Evolutionary conservation across 2,888 invertebrate species (phyloP), one percentile per base, ranked within the genome.

Genomic region (Pseudoips prasinana): DNA sequence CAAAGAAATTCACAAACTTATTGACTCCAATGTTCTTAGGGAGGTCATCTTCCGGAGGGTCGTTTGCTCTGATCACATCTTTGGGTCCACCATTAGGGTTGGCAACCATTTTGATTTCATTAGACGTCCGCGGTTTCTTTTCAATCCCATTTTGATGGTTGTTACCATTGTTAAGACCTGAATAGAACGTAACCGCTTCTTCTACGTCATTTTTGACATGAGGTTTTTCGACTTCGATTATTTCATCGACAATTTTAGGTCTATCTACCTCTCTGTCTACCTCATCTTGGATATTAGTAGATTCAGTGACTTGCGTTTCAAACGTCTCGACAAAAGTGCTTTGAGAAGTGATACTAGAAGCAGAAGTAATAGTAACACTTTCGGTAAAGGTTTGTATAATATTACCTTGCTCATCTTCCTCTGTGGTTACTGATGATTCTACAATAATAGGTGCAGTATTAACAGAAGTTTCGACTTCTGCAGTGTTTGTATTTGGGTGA

Each of bases 11-110:
- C 0, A 88, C 88, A 39, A 88, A 88, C 40, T 86, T 88, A 39
- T 87, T 88, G 0, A 88, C 88, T 0, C 88, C 88, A 49, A 88
- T 88, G 22, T 88, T 88, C 29, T 88, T 88, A 1, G 88, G 88
- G 5, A 88, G 44, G 50, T 88, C 88, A 10, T 88, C 87, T 53
- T 88, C 88, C 0, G 87, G 88, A 0, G 88, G 88, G 22, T 88
- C 88, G 20, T 86, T 88, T 0, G 88, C 88, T 18, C 88, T 68
- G 1, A 88, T 86, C 0, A 88, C 86, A 8, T 88, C 88, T 42
- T 75, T 82, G 0, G 87, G 79, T 0, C 58, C 65, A 0, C 80
- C 76, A 30, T 83, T 85, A 1, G 66, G 52, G 7, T 65, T 60
- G 1, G 73, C 65, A 0, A 72, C 80, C 85, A 87, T 86, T 54